Evolutionary conservation across 92 coral and sea anemone genomes (phyloP).

Genomic region (Parazoanthus darwini): DNA sequence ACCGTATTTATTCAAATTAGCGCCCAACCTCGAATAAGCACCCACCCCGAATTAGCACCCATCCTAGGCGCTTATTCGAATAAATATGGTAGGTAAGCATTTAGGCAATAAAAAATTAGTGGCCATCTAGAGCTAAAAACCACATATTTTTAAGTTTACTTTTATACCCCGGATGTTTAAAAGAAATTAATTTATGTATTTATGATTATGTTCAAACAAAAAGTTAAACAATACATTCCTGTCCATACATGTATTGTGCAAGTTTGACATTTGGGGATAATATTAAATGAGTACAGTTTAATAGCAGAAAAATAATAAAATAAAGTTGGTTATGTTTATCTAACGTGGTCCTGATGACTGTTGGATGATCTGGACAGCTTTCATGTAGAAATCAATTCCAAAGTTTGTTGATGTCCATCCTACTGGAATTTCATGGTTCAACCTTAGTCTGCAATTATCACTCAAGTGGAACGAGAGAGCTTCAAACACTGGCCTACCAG

Average conservation of each 20-base stretch:
- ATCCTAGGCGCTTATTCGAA: no score
- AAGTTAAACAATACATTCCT: constrained; percentile 27
- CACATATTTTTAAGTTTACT: constrained; percentile 7
- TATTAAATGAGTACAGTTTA: constrained; percentile 24
- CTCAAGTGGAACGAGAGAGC: constrained; percentile 43
- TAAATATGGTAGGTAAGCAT: constrained; percentile 16
- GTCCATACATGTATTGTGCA: constrained; percentile 24
- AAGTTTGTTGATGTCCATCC: constrained; percentile 41
- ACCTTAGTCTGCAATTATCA: constrained; percentile 38
- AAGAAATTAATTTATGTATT: constrained; percentile 1
- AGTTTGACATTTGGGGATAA: constrained; percentile 26
- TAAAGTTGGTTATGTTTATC: constrained; percentile 24
- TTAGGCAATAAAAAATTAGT: constrained; percentile 16
- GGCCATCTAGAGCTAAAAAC: constrained; percentile 1
- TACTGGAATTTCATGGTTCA: constrained; percentile 35
- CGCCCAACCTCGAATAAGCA: no score
- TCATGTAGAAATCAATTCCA: constrained; percentile 48
- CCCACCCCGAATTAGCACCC: no score
- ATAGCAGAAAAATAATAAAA: constrained; percentile 29
- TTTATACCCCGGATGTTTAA: not conserved
- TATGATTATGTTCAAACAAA: constrained; percentile 23
- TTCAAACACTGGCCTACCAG: constrained; percentile 51
- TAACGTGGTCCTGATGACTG: constrained; percentile 22
- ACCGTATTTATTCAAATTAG: no score
- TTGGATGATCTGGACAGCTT: constrained; percentile 48